Evolutionary conservation across 2,797 vertebrate species (phyloP).

Genomic region (Leptatherina wallacei): DNA sequence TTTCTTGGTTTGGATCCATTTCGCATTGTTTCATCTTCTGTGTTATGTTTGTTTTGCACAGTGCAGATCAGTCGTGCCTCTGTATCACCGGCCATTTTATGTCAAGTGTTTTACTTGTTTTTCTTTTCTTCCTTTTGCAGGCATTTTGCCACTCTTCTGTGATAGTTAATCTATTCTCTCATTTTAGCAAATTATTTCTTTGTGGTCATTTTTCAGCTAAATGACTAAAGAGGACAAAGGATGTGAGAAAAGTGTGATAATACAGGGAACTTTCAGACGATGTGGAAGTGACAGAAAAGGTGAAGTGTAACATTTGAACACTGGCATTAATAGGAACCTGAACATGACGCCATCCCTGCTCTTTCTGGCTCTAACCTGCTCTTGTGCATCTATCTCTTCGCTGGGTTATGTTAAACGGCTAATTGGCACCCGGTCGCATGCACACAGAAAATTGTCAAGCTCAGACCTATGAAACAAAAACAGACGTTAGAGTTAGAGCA

Average conservation of each 20-base stretch:
- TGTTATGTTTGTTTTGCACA: too few relatives aligned
- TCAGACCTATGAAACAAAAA: too few relatives aligned
- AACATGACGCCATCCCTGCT: background rate
- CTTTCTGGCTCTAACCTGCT: slow-evolving; percentile 4
- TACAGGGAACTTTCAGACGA: background rate
- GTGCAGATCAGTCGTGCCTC: too few relatives aligned
- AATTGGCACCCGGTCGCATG: slow-evolving; percentile 52
- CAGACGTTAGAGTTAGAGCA: too few relatives aligned
- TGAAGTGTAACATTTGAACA: background rate
- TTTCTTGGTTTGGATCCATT: too few relatives aligned
- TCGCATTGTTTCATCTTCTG: too few relatives aligned
- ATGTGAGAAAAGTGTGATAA: background rate
- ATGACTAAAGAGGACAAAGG: background rate
- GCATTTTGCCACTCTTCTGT: background rate
- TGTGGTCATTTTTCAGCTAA: background rate
- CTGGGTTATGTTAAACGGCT: slow-evolving; percentile 68
- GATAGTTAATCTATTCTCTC: background rate
- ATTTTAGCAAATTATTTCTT: background rate
- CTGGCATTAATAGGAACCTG: slow-evolving; percentile 1
- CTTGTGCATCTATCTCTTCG: slow-evolving; percentile 12
- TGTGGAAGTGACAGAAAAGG: background rate
- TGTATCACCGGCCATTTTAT: too few relatives aligned
- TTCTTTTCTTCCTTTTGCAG: too few relatives aligned
- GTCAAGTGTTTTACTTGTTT: too few relatives aligned
- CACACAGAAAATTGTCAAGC: too few relatives aligned